phyloP scores from a whole-genome alignment of 23 tunicate species.

The Styela plicata region DNA sequence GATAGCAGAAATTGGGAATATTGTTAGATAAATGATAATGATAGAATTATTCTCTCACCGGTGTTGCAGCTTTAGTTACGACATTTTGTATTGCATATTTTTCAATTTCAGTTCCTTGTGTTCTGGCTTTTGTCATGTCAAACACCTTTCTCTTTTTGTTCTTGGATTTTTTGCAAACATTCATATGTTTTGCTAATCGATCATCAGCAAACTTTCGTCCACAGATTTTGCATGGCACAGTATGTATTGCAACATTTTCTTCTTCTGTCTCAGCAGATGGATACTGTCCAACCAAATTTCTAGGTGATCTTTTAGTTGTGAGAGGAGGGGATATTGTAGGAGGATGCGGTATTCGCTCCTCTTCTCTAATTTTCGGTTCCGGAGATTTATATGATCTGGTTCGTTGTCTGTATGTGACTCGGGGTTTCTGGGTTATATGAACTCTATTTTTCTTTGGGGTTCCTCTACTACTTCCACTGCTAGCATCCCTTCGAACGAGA shows the following conservation, averaged over 20 bases:
- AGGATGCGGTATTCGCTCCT: conserved; percentile 3
- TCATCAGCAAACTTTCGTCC: conserved; percentile 75
- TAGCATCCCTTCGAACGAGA: conserved; percentile 72
- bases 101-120: conserved; percentile 82
- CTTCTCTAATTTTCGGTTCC: not conserved
- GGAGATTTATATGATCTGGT: not conserved
- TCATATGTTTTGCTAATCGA: conserved; percentile 63
- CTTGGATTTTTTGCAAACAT: conserved; percentile 60
- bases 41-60: conserved; percentile 12
- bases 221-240: conserved; percentile 69
- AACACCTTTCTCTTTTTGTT: conserved; percentile 75
- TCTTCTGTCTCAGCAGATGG: not conserved
- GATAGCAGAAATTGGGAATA: no score
- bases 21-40: no score
- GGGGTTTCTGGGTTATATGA: not conserved
- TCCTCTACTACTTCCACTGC: conserved; percentile 53
- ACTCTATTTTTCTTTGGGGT: conserved; percentile 14
- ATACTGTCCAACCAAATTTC: not conserved
- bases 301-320: not conserved
- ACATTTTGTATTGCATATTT: conserved; percentile 27
- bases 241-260: conserved; percentile 26
- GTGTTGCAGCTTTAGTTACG: conserved; percentile 4
- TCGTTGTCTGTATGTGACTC: not conserved
- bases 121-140: conserved; percentile 81
- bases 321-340: not conserved